Evolutionary conservation across 1,140 invertebrate genomes (phyloP), one percentile per base, ranked within the genome.

Genomic region (Helicoverpa armigera): DNA sequence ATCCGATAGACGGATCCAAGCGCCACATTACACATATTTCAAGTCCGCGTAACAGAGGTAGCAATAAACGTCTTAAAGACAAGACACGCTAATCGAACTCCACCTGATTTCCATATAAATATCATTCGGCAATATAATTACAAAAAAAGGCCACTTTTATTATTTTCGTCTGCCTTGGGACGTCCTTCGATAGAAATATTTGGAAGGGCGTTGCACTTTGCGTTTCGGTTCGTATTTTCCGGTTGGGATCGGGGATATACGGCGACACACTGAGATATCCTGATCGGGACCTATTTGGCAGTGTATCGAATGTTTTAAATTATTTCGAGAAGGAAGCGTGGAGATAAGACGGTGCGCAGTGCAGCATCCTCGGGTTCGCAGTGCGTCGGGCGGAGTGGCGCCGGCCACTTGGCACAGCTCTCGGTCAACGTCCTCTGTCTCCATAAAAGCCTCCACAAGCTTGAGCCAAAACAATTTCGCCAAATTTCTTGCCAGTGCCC

Each of bases 401-500:
- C 93, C 92, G 88, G 88, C 87, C 83, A 89, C 89, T 93, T 94
- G 93, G 93, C 93, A 94, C 69, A 81, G 87, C 85, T 85, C 86
- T 90, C 91, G 91, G 91, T 93, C 91, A 94, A 88, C 87, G 91
- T 94, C 86, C 91, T 84, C 87, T 83, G 85, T 82, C 84, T 89
- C 89, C 85, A 91, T 93, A 92, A 94, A 93, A 91, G 91, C 91
- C 91, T 92, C 87, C 85, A 83, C 85, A 90, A 88, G 87, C 89
- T 89, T 86, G 90, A 92, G 92, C 93, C 93, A 94, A 94, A 93
- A 94, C 92, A 93, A 94, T 94, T 94, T 92, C 86, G 86, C 87
- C 91, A 89, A 93, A 91, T 90, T 91, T 89, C 92, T 92, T 92
- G 90, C 89, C 91, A 94, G 89, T 88, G 83, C 85, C 90, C 86